Evolutionary conservation across 2,797 vertebrate species (phyloP), one percentile per base, ranked within the genome.

Genomic region (Alectoris magna): DNA sequence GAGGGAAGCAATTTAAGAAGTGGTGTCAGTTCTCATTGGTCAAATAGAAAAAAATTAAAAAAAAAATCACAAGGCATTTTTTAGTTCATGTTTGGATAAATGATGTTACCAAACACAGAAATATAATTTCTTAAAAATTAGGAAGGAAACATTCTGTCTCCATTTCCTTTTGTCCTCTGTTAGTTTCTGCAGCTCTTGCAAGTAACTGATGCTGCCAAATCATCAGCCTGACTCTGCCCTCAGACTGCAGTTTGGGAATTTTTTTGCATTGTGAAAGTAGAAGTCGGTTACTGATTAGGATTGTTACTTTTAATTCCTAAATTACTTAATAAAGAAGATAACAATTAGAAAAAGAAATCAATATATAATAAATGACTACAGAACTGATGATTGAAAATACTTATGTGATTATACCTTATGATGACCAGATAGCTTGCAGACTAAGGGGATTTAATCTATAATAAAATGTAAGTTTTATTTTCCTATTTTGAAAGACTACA

Each of bases 401-500:
- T 29, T 64, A 64, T 14, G 18, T 16, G n/a, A 39, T 27, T 73
- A 73, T 80, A 66, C n/a, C 41, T 92, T 86, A 80, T 26, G 46
- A n/a, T 29, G 27, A 60, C 48, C 17, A 93, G 44, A 64, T 10
- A 41, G 11, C 41, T 67, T 41, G 31, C 60, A 66, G 74, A 79
- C 24, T 90, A 95, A 94, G 24, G 38, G n/a, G 26, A 90, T 48
- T 92, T n/a, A 0, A 78, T 60, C 81, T 69, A 62, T 15, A 75
- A 55, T n/a, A 9, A 83, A 94, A 82, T 23, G 48, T 34, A 89
- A 94, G 80, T 83, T 69, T 62, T 55, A 55, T 55, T 41, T 75
- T 77, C 70, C 29, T 84, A 14, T 90, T 95, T 84, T 71, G 77
- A 79, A 76, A 85, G 58, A 46, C 62, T 83, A 70, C 24, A 86